Conservation (phyloP, 2,888 invertebrate genomes). For the Thecophora atra region DNA sequence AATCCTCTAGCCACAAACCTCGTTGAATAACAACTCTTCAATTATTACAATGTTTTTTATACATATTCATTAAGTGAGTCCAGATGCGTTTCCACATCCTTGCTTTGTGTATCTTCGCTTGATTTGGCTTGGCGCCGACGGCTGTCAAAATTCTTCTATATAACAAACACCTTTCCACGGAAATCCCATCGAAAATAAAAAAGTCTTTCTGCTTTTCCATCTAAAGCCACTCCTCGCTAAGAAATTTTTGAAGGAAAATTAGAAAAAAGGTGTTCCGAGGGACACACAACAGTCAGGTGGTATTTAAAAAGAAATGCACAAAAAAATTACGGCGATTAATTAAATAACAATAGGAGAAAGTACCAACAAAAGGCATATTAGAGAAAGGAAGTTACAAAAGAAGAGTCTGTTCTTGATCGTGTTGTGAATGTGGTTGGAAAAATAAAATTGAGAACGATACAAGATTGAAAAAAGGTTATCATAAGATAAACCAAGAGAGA, state of each 20-base stretch:
- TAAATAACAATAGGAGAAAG: not conserved
- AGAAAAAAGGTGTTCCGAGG: slow-evolving; percentile 1
- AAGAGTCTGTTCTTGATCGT: too few species aligned
- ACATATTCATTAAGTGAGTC: not conserved
- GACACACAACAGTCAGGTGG: slow-evolving; percentile 17
- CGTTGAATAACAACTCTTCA: too few species aligned
- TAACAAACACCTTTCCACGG: slow-evolving; percentile 3
- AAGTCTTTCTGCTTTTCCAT: slow-evolving; percentile 43
- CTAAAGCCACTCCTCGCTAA: slow-evolving; percentile 14
- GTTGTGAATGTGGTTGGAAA: too few species aligned
- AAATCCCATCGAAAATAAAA: slow-evolving; percentile 43
- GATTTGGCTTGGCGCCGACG: slow-evolving; percentile 8
- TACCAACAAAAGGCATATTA: not conserved
- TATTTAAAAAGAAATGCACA: slow-evolving; percentile 12
- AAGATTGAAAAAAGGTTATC: too few species aligned
- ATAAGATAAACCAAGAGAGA: too few species aligned
- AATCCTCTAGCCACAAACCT: too few species aligned
- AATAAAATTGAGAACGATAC: too few species aligned
- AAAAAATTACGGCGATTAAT: not conserved
- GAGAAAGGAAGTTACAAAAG: not conserved
- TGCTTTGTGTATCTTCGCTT: not conserved
- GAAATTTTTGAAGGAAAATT: not conserved
- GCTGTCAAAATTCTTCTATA: slow-evolving; percentile 18
- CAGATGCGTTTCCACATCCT: not conserved
- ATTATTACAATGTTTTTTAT: too few species aligned